Evolutionary conservation across 2,113 vertebrate species (phyloP).

Genomic region (Eulemur macaco): DNA sequence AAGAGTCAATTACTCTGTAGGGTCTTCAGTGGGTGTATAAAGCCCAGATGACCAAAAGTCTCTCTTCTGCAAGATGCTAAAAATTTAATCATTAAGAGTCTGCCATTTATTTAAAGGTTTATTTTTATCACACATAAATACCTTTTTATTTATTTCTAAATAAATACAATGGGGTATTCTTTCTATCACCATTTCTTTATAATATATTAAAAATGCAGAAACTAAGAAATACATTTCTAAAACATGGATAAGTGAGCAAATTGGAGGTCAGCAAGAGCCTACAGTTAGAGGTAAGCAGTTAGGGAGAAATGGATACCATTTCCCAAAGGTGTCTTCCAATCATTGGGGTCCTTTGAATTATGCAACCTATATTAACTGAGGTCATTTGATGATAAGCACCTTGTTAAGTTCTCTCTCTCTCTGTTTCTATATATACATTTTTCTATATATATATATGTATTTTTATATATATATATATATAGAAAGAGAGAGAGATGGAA

Average conservation of each 20-base stretch:
- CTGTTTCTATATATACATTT: too few relatives aligned
- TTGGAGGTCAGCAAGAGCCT: background rate
- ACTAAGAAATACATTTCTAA: background rate
- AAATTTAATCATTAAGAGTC: background rate
- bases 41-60: background rate
- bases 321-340: fast-evolving
- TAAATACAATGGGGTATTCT: too few relatives aligned
- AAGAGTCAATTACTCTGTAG: background rate
- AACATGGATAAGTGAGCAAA: background rate
- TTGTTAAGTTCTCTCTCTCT: background rate
- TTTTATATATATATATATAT: too few relatives aligned
- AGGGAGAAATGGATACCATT: background rate
- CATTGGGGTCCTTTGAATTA: background rate
- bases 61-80: background rate
- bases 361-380: background rate
- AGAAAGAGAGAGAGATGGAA: too few relatives aligned
- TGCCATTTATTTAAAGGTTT: background rate
- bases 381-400: background rate
- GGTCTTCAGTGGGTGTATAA: background rate
- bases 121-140: background rate
- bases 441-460: too few relatives aligned
- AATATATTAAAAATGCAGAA: background rate
- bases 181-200: background rate
- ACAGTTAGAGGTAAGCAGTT: background rate
- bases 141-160: background rate